Conservation (phyloP, 2,113 vertebrate species). For the Ailuropoda melanoleuca region DNA sequence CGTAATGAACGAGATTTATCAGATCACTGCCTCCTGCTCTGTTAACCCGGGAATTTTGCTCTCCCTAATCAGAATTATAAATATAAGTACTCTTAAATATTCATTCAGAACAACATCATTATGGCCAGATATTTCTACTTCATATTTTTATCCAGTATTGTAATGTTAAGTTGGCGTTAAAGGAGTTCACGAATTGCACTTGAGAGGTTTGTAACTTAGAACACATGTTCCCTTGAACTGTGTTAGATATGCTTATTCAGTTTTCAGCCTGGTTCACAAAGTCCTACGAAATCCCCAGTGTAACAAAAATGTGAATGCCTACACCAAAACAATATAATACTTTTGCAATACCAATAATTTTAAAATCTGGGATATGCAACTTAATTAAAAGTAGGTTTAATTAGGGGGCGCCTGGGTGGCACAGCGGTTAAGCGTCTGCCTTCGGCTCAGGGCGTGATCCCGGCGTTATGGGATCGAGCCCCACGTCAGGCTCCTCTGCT, state of each 20-base stretch:
- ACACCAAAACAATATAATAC: background rate
- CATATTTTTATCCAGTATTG: background rate
- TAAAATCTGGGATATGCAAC: background rate
- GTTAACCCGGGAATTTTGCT: background rate
- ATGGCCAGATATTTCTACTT: background rate
- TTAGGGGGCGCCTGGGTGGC: no score
- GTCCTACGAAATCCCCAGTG: background rate
- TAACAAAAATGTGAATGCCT: background rate
- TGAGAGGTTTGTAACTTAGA: background rate
- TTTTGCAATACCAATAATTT: background rate
- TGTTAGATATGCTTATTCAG: background rate
- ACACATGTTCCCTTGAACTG: background rate
- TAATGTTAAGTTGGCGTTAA: background rate
- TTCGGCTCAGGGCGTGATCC: no score
- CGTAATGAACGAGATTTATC: background rate
- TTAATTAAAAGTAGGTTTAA: background rate
- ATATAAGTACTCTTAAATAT: background rate
- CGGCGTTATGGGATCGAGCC: no score
- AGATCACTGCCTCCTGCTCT: background rate
- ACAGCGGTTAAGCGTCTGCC: no score
- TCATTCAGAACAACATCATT: background rate
- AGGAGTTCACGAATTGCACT: background rate
- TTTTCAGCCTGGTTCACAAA: background rate
- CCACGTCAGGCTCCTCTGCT: no score
- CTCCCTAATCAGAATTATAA: background rate